Conservation (phyloP, 2,113 vertebrate genomes). For the Hydrolagus affinis region DNA sequence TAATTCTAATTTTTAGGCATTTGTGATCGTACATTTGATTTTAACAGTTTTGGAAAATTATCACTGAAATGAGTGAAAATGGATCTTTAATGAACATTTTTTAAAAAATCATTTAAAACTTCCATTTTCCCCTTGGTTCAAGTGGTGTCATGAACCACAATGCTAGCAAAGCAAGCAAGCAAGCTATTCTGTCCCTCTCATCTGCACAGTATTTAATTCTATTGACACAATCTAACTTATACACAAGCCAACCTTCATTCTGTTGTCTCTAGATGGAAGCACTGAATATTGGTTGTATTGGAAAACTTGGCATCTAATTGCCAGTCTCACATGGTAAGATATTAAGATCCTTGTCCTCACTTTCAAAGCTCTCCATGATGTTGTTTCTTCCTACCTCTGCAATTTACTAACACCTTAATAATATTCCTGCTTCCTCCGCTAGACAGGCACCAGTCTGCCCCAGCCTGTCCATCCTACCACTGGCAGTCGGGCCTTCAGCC, state of each 20-base stretch:
- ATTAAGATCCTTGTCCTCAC: too few relatives aligned
- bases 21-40: background rate
- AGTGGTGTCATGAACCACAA: background rate
- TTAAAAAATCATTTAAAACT: background rate
- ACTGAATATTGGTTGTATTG: too few relatives aligned
- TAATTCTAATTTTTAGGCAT: background rate
- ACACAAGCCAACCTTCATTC: background rate
- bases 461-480: too few relatives aligned
- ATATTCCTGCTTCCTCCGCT: too few relatives aligned
- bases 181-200: background rate
- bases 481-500: too few relatives aligned
- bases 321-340: too few relatives aligned
- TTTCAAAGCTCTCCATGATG: too few relatives aligned
- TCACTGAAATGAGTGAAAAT: background rate
- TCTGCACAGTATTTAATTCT: background rate
- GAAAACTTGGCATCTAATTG: too few relatives aligned
- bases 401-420: too few relatives aligned
- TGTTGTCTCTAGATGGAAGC: background rate
- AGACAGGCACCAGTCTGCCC: too few relatives aligned
- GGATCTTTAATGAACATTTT: background rate
- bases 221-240: background rate
- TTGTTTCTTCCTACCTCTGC: too few relatives aligned
- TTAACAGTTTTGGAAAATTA: background rate
- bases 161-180: background rate
- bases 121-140: background rate